A percentile compares a stretch with the other conserved stretches of the same genome.
Evolutionary conservation across 2,113 vertebrate species (phyloP).

Genomic region (Chascanopsetta lugubris): DNA sequence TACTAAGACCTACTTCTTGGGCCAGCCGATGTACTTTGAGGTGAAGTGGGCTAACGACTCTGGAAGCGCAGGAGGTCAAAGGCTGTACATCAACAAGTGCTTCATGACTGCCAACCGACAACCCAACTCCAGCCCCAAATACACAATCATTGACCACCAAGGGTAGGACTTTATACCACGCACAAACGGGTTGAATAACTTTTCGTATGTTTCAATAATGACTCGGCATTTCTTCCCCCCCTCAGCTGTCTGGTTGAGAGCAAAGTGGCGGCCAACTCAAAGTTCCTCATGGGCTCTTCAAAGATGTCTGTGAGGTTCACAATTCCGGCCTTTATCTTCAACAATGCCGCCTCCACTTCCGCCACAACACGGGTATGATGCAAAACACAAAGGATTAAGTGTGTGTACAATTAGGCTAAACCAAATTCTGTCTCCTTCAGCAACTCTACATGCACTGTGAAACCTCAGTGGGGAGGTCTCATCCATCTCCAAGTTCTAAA

Average conservation of each 20-base stretch:
- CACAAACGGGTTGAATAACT: not conserved
- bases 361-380: slow-evolving; percentile 44
- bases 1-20: slow-evolving; percentile 39
- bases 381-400: too few species aligned
- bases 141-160: slow-evolving; percentile 63
- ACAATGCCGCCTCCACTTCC: not conserved
- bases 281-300: slow-evolving; percentile 44
- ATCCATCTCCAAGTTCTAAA: slow-evolving; percentile 53
- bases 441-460: slow-evolving; percentile 75
- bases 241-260: slow-evolving; percentile 77
- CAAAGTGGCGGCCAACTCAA: slow-evolving; percentile 36
- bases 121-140: slow-evolving; percentile 33
- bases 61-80: fast-evolving
- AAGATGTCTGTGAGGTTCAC: slow-evolving; percentile 50
- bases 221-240: not conserved
- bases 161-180: slow-evolving; percentile 57
- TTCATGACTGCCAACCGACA: slow-evolving; percentile 49
- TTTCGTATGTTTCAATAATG: fast-evolving
- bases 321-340: slow-evolving; percentile 66
- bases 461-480: slow-evolving; percentile 24
- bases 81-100: slow-evolving; percentile 71
- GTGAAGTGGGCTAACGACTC: slow-evolving; percentile 10
- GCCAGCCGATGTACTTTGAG: slow-evolving; percentile 69
- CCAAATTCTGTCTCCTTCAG: slow-evolving; percentile 37
- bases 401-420: not conserved